A percentile compares a stretch with the other conserved stretches of the same genome.
These are phyloP conservation scores for Vireo griseus DNA, from an alignment of 2,797 vertebrate genomes.

Conservation along the genomic window DNA sequence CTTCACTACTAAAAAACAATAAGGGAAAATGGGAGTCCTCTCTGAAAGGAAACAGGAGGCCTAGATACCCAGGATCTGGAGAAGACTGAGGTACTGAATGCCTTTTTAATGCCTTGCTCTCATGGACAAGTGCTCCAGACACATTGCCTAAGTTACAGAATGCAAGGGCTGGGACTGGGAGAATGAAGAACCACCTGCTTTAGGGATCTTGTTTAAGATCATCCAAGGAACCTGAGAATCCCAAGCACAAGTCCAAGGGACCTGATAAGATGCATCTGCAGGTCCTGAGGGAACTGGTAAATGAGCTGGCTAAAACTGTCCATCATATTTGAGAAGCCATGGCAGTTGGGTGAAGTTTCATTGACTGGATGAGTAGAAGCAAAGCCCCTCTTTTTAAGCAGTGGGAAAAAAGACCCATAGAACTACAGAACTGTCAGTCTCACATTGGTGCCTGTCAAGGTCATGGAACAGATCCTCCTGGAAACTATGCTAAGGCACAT, in stretches of 20 bases:
- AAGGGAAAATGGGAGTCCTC: neutral
- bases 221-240: neutral
- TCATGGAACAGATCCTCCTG: neutral
- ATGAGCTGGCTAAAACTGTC: neutral
- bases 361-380: neutral
- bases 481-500: neutral
- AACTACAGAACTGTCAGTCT: too few species aligned
- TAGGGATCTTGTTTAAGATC: neutral
- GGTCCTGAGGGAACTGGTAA: neutral
- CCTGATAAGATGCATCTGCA: neutral
- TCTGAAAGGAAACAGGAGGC: neutral
- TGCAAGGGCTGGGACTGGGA: neutral
- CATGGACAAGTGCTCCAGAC: neutral
- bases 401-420: neutral
- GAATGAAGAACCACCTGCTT: neutral
- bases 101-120: neutral
- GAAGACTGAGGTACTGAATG: neutral
- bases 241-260: neutral
- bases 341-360: neutral
- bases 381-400: neutral
- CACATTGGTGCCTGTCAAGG: accelerated
- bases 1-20: accelerated
- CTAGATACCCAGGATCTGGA: neutral
- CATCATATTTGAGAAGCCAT: neutral
- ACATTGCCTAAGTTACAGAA: neutral